Evolutionary conservation across 2,888 invertebrate genomes (phyloP).

Genomic region (Clusia tigrina): DNA sequence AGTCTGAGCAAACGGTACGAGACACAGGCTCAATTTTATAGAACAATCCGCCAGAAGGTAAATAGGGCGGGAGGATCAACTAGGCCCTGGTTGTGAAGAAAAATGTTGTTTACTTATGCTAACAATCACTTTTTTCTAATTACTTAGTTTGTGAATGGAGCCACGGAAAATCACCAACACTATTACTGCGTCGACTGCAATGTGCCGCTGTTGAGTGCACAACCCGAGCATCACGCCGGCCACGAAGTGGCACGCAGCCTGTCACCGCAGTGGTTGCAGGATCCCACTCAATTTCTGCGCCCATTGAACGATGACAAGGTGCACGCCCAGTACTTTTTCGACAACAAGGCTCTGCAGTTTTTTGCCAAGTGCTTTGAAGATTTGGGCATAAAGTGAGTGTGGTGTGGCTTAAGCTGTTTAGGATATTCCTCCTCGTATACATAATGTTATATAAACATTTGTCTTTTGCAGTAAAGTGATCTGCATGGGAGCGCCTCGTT

Average conservation of each 20-base stretch:
- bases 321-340: conserved; percentile 90
- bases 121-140: neutral
- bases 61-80: neutral
- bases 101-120: neutral
- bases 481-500: conserved; percentile 86
- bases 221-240: conserved; percentile 66
- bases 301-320: conserved; percentile 78
- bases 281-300: conserved; percentile 74
- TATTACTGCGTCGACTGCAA: conserved; percentile 74
- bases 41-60: conserved; percentile 36
- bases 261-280: conserved; percentile 68
- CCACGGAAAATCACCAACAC: neutral
- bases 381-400: conserved; percentile 69
- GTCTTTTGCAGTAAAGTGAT: conserved; percentile 70
- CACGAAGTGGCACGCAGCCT: conserved; percentile 69
- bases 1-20: conserved; percentile 33
- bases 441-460: neutral
- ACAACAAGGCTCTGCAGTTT: conserved; percentile 72
- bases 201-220: conserved; percentile 63
- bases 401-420: neutral
- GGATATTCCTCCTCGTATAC: neutral
- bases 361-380: conserved; percentile 71
- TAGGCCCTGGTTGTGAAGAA: neutral
- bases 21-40: conserved; percentile 31
- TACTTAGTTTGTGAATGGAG: neutral